Percentiles rank a stretch among this genome's conserved stretches.
phyloP scores from a whole-genome alignment of 2,888 invertebrate species.

The Metellina segmentata region DNA sequence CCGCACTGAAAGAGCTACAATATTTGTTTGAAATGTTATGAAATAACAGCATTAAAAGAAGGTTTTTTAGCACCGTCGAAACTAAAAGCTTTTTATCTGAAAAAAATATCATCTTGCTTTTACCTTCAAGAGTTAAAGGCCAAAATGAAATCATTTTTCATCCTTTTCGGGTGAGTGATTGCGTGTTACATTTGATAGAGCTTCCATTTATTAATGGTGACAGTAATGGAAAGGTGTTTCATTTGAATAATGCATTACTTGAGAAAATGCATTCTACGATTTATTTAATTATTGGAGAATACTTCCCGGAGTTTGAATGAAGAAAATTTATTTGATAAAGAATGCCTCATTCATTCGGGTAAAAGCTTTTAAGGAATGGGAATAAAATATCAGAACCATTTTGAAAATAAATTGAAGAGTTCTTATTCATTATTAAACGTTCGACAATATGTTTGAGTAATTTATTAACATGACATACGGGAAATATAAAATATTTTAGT shows the following conservation, averaged over 20 bases:
- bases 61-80: too few species aligned
- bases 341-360: neutral
- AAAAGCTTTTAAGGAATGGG: neutral
- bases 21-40: too few species aligned
- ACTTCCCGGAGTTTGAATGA: neutral
- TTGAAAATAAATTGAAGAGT: neutral
- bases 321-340: neutral
- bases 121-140: neutral
- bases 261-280: neutral
- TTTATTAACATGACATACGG: neutral
- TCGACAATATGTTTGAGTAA: neutral
- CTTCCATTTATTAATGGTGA: neutral
- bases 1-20: too few species aligned
- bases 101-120: neutral
- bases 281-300: neutral
- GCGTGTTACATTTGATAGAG: neutral
- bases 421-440: neutral
- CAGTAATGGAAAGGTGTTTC: neutral
- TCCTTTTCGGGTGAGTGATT: neutral
- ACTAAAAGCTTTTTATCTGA: neutral
- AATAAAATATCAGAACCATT: neutral
- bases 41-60: too few species aligned
- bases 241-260: neutral
- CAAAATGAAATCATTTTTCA: neutral
- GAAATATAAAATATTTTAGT: too few species aligned